Evolutionary conservation across 1,140 invertebrate species (phyloP), one percentile per base, ranked within the genome.

Genomic region (Drosophila arizonae): DNA sequence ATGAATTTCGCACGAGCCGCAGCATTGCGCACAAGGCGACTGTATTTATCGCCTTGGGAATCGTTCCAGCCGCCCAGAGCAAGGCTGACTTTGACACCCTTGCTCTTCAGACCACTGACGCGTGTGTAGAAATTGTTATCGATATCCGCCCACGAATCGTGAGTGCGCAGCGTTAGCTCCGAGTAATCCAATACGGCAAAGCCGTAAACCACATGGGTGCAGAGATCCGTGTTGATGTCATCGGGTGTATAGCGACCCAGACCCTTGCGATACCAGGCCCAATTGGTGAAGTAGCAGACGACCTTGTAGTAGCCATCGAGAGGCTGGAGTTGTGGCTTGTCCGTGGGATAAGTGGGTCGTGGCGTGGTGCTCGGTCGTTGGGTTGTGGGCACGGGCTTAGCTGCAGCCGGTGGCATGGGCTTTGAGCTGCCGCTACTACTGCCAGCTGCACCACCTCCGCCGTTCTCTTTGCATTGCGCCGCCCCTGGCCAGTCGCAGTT

Each of bases 251-350:
- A 98, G 79, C 96, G 96, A 48, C 96, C 97, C 13, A 94, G 78
- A 0, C 96, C 96, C 71, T 94, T 94, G n/a, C 96, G 93, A 77
- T 97, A 97, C 96, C 97, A 98, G 1, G 97, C 96, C 97, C 97
- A 98, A 82, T 98, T 98, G 0, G 97, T 98, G 86, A 97, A 98
- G 89, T 98, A 98, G 79, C 97, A 98, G 0, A 98, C 96, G 0
- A 98, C 93, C 92, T 97, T 95, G 74, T 94, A 95, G 51, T 94
- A 92, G n/a, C 93, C 93, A 92, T 90, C 80, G 21, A 90, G 60
- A 0, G 93, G 92, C 70, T 93, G 90, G 9, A 94, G 71, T 0
- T 79, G 79, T 13, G 91, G 92, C 15, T 87, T 90, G 4, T 90
- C 87, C 0, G 81, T 90, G 24, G 90, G 90, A 56, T 87, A 88